Conservation (phyloP, 2,113 vertebrate species). For the Ailuropoda melanoleuca region DNA sequence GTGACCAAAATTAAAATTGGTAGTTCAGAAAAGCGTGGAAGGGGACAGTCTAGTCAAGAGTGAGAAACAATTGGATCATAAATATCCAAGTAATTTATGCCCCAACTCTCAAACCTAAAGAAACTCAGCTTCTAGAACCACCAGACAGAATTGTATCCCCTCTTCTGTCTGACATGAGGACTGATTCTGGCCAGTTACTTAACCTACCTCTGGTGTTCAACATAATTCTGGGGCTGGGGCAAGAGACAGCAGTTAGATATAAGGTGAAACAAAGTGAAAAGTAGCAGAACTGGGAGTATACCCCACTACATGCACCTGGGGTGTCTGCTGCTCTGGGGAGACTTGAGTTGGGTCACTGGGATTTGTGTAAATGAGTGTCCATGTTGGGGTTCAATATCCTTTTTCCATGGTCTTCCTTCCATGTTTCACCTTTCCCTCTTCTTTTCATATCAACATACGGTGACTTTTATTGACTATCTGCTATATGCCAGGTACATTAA, state of each 20-base stretch:
- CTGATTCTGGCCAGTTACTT: not conserved
- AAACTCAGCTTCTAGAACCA: not conserved
- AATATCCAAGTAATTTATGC: not conserved
- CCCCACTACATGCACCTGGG: accelerated
- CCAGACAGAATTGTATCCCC: not conserved
- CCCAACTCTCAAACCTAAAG: not conserved
- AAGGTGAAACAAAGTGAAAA: not conserved
- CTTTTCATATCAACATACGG: not conserved
- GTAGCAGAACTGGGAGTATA: not conserved
- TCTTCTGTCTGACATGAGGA: not conserved
- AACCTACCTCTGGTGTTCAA: not conserved
- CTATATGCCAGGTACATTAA: not conserved
- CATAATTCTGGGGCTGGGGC: not conserved
- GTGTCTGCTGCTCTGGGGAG: not conserved
- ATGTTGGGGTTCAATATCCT: not conserved
- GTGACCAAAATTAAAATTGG: not conserved
- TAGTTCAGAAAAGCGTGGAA: not conserved
- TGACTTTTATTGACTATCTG: not conserved
- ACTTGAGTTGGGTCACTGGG: accelerated
- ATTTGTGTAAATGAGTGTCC: not conserved
- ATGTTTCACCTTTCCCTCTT: not conserved
- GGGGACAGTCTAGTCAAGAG: not conserved
- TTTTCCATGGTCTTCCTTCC: not conserved
- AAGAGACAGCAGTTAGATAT: not conserved
- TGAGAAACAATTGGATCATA: not conserved